Evolutionary conservation across 2,888 invertebrate genomes (phyloP), one percentile per base, ranked within the genome.

Genomic region (Temnothorax unifasciatus): DNA sequence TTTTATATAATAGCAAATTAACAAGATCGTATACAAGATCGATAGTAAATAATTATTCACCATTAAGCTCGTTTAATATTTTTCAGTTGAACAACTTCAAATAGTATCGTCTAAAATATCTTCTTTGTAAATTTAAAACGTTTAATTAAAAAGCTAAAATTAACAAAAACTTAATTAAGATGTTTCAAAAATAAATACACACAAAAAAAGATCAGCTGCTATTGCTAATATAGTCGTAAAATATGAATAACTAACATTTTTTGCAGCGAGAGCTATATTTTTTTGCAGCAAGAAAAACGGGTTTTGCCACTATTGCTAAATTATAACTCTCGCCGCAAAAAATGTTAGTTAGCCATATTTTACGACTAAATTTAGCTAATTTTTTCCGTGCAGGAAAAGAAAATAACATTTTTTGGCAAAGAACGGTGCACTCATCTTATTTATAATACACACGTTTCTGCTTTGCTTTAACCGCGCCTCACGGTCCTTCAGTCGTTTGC

Each of bases 401-500:
- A 44, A 59, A 13, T 44, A n/a, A 52, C 5, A 11, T 15, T 61
- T 61, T 61, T 15, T 5, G 11, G n/a, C 38, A 25, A 21, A 25
- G 6, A 6, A 13, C 29, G 3, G 0, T 11, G 21, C 75, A 21
- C 25, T 8, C 29, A 59, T 50, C 13, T 38, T 25, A 44, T 54
- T 34, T 57, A 29, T 8, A 15, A 57, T 59, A 25, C 15, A 44
- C n/a, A 11, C 15, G 34, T 59, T 59, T 69, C 34, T 25, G 9
- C 57, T n/a, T 44, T 59, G 21, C 69, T 69, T 79, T 34, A 68
- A 66, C n/a, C n/a, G 21, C 44, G 25, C 29, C 34, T 41, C 59
- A 41, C 47, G 13, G 44, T 38, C 21, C 50, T 79, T 83, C 71
- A 83, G 5, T 6, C 9, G 29, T 15, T 54, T 61, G 61, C 61